Base-by-base conservation (phyloP, 2,113 vertebrate species). In the Gallinago jamesoni region DNA sequence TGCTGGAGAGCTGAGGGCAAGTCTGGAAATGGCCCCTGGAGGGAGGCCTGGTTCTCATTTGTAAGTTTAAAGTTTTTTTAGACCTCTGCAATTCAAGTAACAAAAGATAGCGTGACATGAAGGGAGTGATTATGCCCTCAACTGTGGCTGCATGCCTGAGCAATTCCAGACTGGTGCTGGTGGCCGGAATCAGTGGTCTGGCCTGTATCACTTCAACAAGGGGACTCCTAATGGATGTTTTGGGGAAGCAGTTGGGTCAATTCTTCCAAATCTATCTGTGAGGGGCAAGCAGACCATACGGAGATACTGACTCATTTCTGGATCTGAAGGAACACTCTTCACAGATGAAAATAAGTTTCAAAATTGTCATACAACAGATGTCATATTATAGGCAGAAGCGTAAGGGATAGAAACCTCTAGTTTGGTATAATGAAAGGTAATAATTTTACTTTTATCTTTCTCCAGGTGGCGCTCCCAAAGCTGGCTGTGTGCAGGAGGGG, bases 341-440 rank as follows among this genome's bases (percentile, higher is more conserved):
- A 30, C 33, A 45, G 76, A 88, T 53, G 72, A 88, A 96, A 92
- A 84, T 72, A 76, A 59, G 39, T 75, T 93, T 92, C 57, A 47
- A 21, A 90, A 92, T 84, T 30, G 23, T 84, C 76, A 90, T 33
- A 66, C 64, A 86, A 87, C 89, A 95, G 81, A 91, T 87, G 69
- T 64, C 64, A 52, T 10, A 21, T 72, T 84, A 68, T 35, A 82
- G 64, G 68, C 85, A 90, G 82, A 83, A 62, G 59, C 37, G n/a
- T 18, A 73, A 62, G 19, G 50, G n/a, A 55, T 30, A 55, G 33
- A 92, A 73, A 70, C 62, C 60, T 93, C 59, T 50, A 57, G 31
- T 83, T 86, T 66, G 15, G 24, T 67, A 37, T 12, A 77, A 37
- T 63, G 77, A 66, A 81, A 89, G 47, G 56, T 77, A 84, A 47